Conservation (phyloP, 1,140 invertebrate species). For the Ephestia elutella region DNA sequence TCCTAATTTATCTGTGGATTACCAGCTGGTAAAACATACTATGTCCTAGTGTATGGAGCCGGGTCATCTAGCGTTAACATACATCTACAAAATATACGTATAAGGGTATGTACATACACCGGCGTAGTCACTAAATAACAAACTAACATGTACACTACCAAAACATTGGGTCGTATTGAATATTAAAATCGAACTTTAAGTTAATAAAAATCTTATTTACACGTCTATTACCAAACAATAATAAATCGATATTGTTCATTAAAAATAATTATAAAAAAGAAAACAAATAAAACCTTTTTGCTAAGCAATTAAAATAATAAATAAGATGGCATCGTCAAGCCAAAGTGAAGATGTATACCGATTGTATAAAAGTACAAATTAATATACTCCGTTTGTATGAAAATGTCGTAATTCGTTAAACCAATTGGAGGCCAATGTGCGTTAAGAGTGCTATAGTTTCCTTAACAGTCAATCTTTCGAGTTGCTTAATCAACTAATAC, state of each 20-base stretch:
- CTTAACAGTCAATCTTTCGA: conserved; percentile 36
- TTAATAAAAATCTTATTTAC: conserved; percentile 71
- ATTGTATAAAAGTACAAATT: conserved; percentile 20
- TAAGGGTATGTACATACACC: conserved; percentile 50
- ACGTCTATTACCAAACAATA: conserved; percentile 51
- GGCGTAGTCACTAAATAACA: conserved; percentile 68
- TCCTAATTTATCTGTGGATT: conserved; percentile 17
- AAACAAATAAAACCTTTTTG: conserved; percentile 51
- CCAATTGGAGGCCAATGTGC: conserved; percentile 45
- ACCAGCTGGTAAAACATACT: conserved; percentile 16
- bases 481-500: conserved; percentile 67
- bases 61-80: conserved; percentile 38
- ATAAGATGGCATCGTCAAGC: conserved; percentile 32
- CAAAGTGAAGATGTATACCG: conserved; percentile 18
- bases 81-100: conserved; percentile 43
- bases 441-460: conserved; percentile 29
- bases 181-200: conserved; percentile 23
- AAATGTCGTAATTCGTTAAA: conserved; percentile 13
- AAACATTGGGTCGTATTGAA: conserved; percentile 20
- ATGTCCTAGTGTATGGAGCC: not conserved
- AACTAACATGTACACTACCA: conserved; percentile 54
- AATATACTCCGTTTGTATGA: conserved; percentile 9
- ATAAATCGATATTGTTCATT: conserved; percentile 40
- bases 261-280: conserved; percentile 44
- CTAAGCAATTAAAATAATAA: conserved; percentile 61